Base-by-base conservation (phyloP, 2,797 vertebrate species). In the Microcaecilia unicolor region DNA sequence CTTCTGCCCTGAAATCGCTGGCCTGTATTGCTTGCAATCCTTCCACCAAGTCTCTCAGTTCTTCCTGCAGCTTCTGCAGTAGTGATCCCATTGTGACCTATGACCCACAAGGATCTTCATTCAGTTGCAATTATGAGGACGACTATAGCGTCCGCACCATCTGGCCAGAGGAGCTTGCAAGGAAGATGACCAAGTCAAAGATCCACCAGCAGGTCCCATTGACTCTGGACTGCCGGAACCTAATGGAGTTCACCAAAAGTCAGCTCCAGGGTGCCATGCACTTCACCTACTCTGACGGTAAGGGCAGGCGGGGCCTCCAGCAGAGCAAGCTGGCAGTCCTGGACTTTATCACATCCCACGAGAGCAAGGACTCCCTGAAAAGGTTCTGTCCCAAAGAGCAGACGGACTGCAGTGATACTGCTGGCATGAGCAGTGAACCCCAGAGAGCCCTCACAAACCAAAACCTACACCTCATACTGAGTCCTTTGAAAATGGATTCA, bases 21-120 rank as follows among this genome's bases (percentile, higher is more conserved):
- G 83, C 7, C 75, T 89, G 44, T 78, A 10, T 71, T 8, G 78
- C 80, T 25, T 88, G 86, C 65, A 80, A 85, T 56, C 84, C 83
- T 23, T 70, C 84, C 18, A 81, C 81, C 30, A 84, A 85, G 53
- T 79, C 85, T 0, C 81, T 80, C 36, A 86, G 86, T 41, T 91
- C 88, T 25, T 85, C 83, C 43, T 91, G 86, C 63, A 90, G 87
- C 61, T 88, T 88, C 64, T 89, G 87, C 60, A 89, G 87, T 74
- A 90, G 88, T 17, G 87, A 88, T 17, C 89, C 89, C 37, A 88
- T 91, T 18, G 86, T 91, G 45, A 89, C 86, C 21, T 90, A 76
- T 37, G 85, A 89, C 56, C 84, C 86, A 25, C 80, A 72, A 53
- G 18, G 38, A n/a, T 84, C 81, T 1, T 78, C 70, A 39, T 34